Conservation (phyloP, 2,797 vertebrate species). For the Furcifer pardalis region DNA sequence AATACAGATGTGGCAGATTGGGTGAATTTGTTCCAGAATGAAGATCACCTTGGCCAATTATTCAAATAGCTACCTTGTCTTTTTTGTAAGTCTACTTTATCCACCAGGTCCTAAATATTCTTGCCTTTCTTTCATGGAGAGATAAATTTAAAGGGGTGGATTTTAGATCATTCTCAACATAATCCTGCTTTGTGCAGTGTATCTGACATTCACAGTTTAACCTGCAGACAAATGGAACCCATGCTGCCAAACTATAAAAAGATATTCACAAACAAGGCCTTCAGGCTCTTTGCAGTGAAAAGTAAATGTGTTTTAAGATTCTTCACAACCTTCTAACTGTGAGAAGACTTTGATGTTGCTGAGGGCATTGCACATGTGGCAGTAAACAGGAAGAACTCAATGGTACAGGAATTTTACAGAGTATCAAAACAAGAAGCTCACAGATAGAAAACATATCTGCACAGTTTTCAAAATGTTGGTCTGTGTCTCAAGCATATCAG, state of each 20-base stretch:
- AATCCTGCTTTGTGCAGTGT: constrained; percentile 1
- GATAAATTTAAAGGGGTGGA: background rate
- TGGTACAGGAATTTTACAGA: constrained; percentile 38
- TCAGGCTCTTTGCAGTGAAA: constrained; percentile 48
- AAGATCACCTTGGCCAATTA: background rate
- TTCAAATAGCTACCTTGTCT: background rate
- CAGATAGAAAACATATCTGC: constrained; percentile 11
- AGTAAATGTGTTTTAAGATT: constrained; percentile 55
- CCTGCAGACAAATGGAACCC: constrained; percentile 48
- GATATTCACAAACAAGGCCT: constrained; percentile 37
- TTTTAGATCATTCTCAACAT: background rate
- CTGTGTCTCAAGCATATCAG: too few relatives aligned
- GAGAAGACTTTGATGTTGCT: constrained; percentile 49
- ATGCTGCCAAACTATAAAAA: constrained; percentile 22
- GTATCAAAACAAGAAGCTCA: constrained; percentile 31
- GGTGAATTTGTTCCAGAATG: background rate
- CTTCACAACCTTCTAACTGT: constrained; percentile 37
- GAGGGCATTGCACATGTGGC: constrained; percentile 41
- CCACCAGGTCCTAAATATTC: background rate
- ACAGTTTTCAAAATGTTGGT: too few relatives aligned
- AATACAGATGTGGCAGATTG: background rate
- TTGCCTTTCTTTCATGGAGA: background rate
- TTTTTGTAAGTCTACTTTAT: too few relatives aligned
- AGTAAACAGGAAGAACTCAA: constrained; percentile 46
- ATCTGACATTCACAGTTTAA: constrained; percentile 47